Evolutionary conservation across 2,888 invertebrate species (phyloP), one percentile per base, ranked within the genome.

Genomic region (Tetheella fluctuosa): DNA sequence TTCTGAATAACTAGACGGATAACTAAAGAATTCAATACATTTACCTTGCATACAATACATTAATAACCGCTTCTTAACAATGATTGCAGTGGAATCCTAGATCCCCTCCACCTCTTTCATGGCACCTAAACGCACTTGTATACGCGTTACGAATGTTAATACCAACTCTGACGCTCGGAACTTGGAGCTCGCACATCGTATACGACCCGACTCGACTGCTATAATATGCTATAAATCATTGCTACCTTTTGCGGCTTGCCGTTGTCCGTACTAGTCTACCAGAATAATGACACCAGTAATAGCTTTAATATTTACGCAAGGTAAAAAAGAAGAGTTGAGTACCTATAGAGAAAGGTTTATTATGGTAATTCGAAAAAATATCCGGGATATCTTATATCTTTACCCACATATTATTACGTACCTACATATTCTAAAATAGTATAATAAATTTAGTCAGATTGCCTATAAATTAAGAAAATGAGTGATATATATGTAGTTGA

Each of bases 131-230:
- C 65, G 68, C 62, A 65, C 58, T 63, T 57, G 56, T 56, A 66
- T 59, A 71, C 83, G 83, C 79, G 78, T 63, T 65, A 64, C 76
- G 87, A 87, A 88, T 88, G 74, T 71, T 83, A 86, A 86, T 84
- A 76, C 65, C 58, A 55, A 58, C 52, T 56, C 8, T 48, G 20
- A 55, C 54, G 48, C 20, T 20, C 20, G 20, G 48, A 48, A n/a
- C 48, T 20, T 20, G 48, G 10, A 42, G 17, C 17, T 10, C 10
- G 10, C 20, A 48, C 48, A 48, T 48, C 48, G 10, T 48, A 48
- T 55, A 52, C 42, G 58, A 64, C 64, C 67, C 58, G 65, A 59
- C 61, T 61, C 67, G 59, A 58, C 39, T 57, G 39, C 54, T 54
- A 73, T 5, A 10, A 30, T 71, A 66, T 65, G 64, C 73, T 70